Percentiles rank a stretch among this genome's conserved stretches.
Conservation (phyloP, 2,113 vertebrate species). For the Piaya cayana region DNA sequence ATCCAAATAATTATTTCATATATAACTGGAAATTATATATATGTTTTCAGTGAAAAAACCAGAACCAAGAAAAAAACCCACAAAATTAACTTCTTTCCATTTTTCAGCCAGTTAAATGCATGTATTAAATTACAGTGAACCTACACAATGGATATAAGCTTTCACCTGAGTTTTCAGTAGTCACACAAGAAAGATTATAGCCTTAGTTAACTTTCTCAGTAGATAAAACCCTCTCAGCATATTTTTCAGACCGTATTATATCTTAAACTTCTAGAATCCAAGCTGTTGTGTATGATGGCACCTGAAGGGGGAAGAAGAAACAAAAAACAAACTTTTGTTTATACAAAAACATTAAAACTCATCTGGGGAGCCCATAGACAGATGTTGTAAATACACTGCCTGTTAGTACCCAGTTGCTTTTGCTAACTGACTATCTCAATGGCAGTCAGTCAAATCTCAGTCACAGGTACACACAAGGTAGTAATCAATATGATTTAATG, state of each 20-base stretch:
- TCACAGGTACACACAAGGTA: neutral
- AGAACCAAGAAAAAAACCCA: neutral
- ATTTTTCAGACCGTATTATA: neutral
- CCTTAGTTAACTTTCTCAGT: neutral
- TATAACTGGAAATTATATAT: neutral
- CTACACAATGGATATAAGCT: neutral
- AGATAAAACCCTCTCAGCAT: neutral
- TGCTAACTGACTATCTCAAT: neutral
- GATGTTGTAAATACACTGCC: neutral
- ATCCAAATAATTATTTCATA: neutral
- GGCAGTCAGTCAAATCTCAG: neutral
- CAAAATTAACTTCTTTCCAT: neutral
- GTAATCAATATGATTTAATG: neutral
- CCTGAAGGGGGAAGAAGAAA: neutral
- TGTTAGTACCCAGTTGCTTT: neutral
- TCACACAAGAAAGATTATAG: neutral
- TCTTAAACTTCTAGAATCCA: neutral
- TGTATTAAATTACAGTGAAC: neutral
- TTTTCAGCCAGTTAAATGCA: neutral
- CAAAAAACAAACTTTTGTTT: neutral
- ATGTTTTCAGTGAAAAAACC: neutral
- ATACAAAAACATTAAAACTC: neutral
- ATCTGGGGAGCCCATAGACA: neutral
- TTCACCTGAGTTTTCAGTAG: neutral
- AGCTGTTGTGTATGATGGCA: neutral